These are phyloP conservation scores for Melieria picta DNA, from an alignment of 2,888 invertebrate species.

Conservation along the genomic window DNA sequence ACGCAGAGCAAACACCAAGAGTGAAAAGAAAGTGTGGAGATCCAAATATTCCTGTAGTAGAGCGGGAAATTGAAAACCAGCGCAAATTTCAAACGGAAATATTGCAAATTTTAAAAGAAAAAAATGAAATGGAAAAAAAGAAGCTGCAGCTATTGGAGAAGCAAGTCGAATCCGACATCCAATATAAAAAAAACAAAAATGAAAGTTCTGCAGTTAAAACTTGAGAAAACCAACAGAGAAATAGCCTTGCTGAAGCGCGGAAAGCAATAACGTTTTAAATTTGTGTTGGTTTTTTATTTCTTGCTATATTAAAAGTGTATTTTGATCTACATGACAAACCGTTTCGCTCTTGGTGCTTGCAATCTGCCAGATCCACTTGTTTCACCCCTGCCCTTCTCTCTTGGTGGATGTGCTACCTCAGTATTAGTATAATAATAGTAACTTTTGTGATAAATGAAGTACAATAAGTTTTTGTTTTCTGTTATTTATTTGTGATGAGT, in stretches of 20 bases:
- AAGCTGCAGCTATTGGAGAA: conserved; percentile 4
- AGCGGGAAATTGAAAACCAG: conserved; percentile 2
- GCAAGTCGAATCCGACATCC: neutral
- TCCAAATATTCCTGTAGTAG: neutral
- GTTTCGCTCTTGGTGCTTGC: too few relatives aligned
- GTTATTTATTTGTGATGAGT: neutral
- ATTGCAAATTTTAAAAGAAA: neutral
- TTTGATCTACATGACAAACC: too few relatives aligned
- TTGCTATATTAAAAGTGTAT: too few relatives aligned
- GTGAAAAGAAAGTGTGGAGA: neutral
- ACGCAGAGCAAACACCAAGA: neutral
- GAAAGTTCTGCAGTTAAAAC: neutral
- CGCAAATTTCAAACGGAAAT: conserved; percentile 8
- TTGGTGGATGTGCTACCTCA: too few relatives aligned
- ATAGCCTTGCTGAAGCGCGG: neutral
- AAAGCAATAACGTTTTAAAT: neutral
- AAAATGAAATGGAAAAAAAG: conserved; percentile 2
- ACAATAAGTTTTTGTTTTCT: neutral
- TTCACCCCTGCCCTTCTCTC: too few relatives aligned
- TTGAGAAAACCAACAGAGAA: neutral
- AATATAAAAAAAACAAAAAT: conserved; percentile 7
- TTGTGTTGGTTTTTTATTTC: neutral
- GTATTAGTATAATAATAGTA: too few relatives aligned
- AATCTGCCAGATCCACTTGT: too few relatives aligned
- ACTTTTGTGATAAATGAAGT: neutral